Evolutionary conservation across 2,113 vertebrate genomes (phyloP), one percentile per base, ranked within the genome.

Genomic region (Pavo muticus): DNA sequence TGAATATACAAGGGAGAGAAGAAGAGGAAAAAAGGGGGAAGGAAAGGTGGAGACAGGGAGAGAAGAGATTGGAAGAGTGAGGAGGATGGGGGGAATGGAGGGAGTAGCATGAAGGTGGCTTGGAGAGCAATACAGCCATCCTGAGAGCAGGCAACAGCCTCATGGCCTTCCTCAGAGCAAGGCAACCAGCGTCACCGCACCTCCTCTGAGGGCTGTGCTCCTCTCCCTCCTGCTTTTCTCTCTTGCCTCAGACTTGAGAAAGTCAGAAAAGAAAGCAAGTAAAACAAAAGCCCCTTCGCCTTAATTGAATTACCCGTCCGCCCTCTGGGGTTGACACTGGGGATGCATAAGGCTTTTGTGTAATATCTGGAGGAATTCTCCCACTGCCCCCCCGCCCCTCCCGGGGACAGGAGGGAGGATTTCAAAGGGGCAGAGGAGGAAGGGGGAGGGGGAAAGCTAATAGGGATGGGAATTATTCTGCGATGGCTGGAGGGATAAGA

Each of bases 261-360:
- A 85, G 92, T 60, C 60, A 90, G 92, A 92, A 95, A 93, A 89
- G 91, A 95, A 93, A 88, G 82, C 83, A 90, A 97, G 95, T 96
- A 96, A 97, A 97, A 97, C 97, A 97, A 96, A 97, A 94, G 96
- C 94, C 96, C 94, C 85, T 90, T 29, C 76, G 87, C 96, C 87
- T 79, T 98, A 98, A 98, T 98, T 98, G 94, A 98, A 98, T 98
- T 98, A 98, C 91, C 48, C 89, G 88, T 94, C 93, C 94, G 93
- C 97, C 97, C 97, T 97, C 97, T 97, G 95, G 97, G 97, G 95
- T 96, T 96, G 95, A 96, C 89, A 94, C 93, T 95, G 96, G 96
- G 96, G 97, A 97, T 98, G 95, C 97, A 97, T 97, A 96, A 97
- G 94, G 96, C 97, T 97, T 98, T 98, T 98, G 97, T 98, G 96